Conservation (phyloP, 2,888 invertebrate genomes). For the Rhogogaster chlorosoma region DNA sequence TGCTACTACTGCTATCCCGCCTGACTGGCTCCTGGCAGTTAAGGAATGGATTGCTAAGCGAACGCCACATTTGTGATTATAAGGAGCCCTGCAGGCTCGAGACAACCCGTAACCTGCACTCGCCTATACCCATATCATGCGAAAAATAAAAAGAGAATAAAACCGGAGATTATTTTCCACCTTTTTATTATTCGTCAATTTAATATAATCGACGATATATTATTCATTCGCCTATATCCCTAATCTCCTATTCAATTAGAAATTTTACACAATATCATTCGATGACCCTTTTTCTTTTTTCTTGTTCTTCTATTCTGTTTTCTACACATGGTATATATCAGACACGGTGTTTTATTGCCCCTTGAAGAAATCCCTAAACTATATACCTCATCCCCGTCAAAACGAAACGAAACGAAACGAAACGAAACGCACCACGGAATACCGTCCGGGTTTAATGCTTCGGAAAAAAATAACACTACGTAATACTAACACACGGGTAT, state of each 20-base stretch:
- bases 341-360: slow-evolving; percentile 32
- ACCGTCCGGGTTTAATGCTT: slow-evolving; percentile 72
- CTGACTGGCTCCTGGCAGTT: slow-evolving; percentile 55
- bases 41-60: slow-evolving; percentile 70
- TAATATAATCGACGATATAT: no score
- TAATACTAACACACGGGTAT: slow-evolving; percentile 59
- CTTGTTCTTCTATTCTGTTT: not conserved
- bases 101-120: not conserved
- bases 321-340: not conserved
- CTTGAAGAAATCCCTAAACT: slow-evolving; percentile 69
- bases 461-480: slow-evolving; percentile 75
- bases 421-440: slow-evolving; percentile 65
- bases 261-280: no score
- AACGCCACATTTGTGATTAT: slow-evolving; percentile 72
- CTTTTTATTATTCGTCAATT: no score
- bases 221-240: no score
- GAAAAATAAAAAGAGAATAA: not conserved
- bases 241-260: no score
- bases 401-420: slow-evolving; percentile 55
- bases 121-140: no score
- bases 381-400: slow-evolving; percentile 68
- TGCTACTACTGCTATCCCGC: slow-evolving; percentile 17
- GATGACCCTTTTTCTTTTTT: no score
- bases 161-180: not conserved
- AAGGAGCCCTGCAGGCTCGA: slow-evolving; percentile 60